Percentiles rank a stretch among this genome's conserved stretches.
phyloP scores from a whole-genome alignment of 1,140 invertebrate genomes.

The Drosophila suzukii region DNA sequence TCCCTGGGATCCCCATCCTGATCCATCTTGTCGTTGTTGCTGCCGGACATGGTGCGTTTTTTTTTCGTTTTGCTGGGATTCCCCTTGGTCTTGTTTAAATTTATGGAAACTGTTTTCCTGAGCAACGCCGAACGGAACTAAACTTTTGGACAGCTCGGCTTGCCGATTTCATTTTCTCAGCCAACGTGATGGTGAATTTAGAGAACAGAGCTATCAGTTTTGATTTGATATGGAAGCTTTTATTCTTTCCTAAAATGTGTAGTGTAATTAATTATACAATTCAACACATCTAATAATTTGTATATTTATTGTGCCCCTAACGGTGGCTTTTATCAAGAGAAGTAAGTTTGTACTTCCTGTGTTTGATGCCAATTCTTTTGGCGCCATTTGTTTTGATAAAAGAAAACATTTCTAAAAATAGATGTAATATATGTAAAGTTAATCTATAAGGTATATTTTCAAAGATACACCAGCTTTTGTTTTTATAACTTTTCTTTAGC shows the following conservation, averaged over 20 bases:
- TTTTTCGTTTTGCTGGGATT: constrained; percentile 1
- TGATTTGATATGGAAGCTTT: no score
- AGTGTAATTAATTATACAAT: no score
- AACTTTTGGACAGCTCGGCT: neutral
- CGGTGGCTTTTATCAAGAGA: neutral
- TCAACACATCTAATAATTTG: no score
- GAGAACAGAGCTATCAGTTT: neutral
- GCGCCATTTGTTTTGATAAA: constrained; percentile 1
- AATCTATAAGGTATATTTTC: neutral
- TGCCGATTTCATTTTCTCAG: neutral
- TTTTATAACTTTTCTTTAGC: neutral
- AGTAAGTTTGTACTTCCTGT: neutral
- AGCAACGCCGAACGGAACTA: constrained; percentile 14
- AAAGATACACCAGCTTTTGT: neutral
- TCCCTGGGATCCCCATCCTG: constrained; percentile 30
- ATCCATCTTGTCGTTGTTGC: constrained; percentile 30
- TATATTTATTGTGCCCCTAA: neutral
- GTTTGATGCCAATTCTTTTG: constrained; percentile 4
- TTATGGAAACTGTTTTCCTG: neutral
- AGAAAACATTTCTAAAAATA: neutral
- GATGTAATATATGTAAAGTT: neutral
- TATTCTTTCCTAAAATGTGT: no score
- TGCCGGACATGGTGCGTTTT: constrained; percentile 44
- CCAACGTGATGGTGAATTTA: constrained; percentile 1
- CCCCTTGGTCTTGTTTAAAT: constrained; percentile 3